Conservation (phyloP, 1,140 invertebrate genomes). For the Orius insidiosus region DNA sequence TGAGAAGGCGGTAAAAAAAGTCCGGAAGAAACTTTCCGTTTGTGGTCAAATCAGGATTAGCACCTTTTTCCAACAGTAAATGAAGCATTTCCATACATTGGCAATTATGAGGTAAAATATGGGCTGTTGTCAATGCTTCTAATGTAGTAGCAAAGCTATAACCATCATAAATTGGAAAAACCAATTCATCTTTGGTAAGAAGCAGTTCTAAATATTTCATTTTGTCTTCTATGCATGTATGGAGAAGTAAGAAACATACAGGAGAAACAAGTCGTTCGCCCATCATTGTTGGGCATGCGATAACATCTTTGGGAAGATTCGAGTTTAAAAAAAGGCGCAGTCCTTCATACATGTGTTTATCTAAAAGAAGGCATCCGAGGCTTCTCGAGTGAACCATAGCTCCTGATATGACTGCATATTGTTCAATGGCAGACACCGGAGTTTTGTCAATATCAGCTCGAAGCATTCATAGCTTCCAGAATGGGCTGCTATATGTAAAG, state of each 20-base stretch:
- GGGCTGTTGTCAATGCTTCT: conserved; percentile 1
- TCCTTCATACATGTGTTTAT: conserved; percentile 10
- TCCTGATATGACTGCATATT: not conserved
- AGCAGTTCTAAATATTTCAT: conserved; percentile 10
- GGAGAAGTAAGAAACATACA: conserved; percentile 6
- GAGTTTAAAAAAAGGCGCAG: conserved; percentile 4
- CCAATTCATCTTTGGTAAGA: conserved; percentile 2
- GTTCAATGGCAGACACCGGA: conserved; percentile 6
- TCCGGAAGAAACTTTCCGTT: not conserved
- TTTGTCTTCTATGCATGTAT: conserved; percentile 5
- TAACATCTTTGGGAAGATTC: conserved; percentile 3
- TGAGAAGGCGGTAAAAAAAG: not conserved
- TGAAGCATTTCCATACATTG: conserved; percentile 7
- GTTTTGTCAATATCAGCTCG: conserved; percentile 9
- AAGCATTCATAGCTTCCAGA: conserved; percentile 4
- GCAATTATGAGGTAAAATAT: conserved; percentile 3
- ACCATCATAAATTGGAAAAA: conserved; percentile 2
- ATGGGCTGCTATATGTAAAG: conserved; percentile 12
- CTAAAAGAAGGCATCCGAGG: conserved; percentile 7
- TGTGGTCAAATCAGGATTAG: not conserved
- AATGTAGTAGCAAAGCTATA: not conserved
- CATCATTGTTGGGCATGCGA: conserved; percentile 10
- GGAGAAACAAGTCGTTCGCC: conserved; percentile 7
- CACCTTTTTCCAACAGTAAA: not conserved
- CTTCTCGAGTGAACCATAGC: conserved; percentile 2